These are phyloP conservation scores for Bolborhynchus lineola DNA, from an alignment of 2,113 vertebrate genomes.

Conservation along the genomic window DNA sequence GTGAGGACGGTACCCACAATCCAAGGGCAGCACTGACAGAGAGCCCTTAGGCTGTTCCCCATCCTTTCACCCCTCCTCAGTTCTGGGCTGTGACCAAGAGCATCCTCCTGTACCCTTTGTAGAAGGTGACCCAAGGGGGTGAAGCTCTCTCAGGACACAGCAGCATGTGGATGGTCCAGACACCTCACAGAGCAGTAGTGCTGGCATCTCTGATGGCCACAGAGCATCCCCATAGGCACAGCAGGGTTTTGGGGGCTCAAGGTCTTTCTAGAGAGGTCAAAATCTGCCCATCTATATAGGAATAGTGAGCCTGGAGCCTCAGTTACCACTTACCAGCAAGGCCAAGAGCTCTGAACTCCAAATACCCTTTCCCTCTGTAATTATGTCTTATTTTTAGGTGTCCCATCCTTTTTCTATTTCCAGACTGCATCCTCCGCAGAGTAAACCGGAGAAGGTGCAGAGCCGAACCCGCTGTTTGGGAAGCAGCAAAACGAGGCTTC, in stretches of 20 bases:
- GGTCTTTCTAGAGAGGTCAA: background rate
- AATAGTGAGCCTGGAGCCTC: constrained; percentile 5
- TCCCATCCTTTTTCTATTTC: constrained; percentile 78
- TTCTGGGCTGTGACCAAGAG: background rate
- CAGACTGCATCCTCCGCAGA: constrained; percentile 70
- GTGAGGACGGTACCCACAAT: background rate
- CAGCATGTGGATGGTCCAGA: background rate
- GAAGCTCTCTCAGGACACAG: background rate
- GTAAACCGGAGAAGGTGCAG: constrained; percentile 50
- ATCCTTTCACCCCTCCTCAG: background rate
- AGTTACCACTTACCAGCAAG: constrained; percentile 30
- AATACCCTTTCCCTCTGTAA: constrained; percentile 68
- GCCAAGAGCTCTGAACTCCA: constrained; percentile 42
- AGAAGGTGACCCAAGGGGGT: background rate
- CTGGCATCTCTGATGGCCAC: background rate
- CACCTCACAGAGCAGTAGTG: background rate
- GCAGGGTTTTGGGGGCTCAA: background rate
- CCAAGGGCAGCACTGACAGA: background rate
- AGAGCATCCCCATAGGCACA: background rate
- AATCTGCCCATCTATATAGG: background rate
- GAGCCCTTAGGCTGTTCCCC: background rate
- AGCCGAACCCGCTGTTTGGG: constrained; percentile 61
- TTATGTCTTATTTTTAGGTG: constrained; percentile 77
- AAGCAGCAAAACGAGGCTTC: constrained; percentile 48
- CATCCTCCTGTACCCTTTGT: background rate